phyloP scores from a whole-genome alignment of 2,797 vertebrate genomes.

The Euthynnus affinis region DNA sequence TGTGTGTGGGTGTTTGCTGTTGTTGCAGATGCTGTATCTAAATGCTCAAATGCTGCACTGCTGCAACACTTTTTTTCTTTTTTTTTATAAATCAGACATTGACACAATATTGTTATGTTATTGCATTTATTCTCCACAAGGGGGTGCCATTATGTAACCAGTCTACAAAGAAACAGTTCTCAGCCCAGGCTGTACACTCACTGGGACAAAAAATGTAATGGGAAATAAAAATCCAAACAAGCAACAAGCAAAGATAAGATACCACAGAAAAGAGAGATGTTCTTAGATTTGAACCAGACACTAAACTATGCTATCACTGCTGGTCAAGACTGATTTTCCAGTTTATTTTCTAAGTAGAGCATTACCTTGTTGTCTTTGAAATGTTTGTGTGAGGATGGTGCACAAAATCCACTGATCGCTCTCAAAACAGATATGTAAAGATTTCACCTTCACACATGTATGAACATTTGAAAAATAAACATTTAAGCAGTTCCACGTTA shows the following conservation, averaged over 20 bases:
- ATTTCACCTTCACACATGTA: background rate
- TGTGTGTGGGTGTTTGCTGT: no score
- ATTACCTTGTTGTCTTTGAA: conserved; percentile 12
- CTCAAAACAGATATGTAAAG: background rate
- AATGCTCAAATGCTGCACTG: no score
- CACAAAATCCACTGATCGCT: conserved; percentile 2
- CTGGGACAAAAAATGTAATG: background rate
- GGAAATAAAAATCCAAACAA: background rate
- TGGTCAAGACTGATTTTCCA: background rate
- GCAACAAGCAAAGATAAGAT: background rate
- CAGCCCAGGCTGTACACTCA: background rate
- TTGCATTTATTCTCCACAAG: conserved; percentile 50
- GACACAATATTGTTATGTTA: background rate
- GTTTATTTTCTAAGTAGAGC: background rate
- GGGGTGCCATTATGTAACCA: conserved; percentile 30
- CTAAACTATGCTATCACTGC: background rate
- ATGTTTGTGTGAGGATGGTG: background rate
- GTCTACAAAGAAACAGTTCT: background rate
- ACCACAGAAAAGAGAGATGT: no score
- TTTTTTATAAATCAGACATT: background rate
- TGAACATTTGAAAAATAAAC: background rate
- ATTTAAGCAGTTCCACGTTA: background rate
- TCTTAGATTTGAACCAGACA: background rate
- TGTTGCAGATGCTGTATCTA: background rate
- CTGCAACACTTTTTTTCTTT: background rate